phyloP scores from a whole-genome alignment of 2,797 vertebrate species.

The Glossophaga mutica region DNA sequence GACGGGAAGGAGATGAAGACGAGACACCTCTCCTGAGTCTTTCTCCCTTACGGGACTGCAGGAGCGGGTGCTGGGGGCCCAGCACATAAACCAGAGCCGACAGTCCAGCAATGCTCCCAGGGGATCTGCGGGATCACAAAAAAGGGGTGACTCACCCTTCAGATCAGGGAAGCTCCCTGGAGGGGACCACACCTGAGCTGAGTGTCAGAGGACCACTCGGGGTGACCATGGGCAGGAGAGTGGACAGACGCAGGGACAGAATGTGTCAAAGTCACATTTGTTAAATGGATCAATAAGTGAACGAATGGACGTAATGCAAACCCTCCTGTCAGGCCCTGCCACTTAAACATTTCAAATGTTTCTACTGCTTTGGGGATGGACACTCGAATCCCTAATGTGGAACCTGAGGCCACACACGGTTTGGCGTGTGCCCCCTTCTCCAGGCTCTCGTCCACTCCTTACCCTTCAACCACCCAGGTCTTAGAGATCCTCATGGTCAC shows the following conservation, averaged over 20 bases:
- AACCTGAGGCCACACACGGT: fast-evolving
- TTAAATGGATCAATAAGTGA: not conserved
- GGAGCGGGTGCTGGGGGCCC: no score
- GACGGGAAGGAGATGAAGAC: not conserved
- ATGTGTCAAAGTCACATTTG: not conserved
- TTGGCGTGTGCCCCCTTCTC: not conserved
- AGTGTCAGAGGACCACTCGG: not conserved
- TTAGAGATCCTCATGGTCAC: not conserved
- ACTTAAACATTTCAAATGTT: not conserved
- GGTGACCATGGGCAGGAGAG: not conserved
- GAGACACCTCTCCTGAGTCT: not conserved
- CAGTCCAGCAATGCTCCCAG: not conserved
- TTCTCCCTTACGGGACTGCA: not conserved
- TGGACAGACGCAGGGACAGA: not conserved
- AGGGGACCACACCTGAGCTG: not conserved
- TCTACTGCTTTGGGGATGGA: not conserved
- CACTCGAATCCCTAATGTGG: not conserved
- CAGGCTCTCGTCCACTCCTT: not conserved
- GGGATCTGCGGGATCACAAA: not conserved
- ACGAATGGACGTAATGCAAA: not conserved
- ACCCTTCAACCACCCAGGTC: not conserved
- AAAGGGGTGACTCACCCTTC: not conserved
- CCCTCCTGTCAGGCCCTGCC: not conserved
- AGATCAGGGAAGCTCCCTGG: no score
- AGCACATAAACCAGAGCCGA: fast-evolving